Evolutionary conservation across 2,113 vertebrate species (phyloP).

Genomic region (Tringa solitaria): DNA sequence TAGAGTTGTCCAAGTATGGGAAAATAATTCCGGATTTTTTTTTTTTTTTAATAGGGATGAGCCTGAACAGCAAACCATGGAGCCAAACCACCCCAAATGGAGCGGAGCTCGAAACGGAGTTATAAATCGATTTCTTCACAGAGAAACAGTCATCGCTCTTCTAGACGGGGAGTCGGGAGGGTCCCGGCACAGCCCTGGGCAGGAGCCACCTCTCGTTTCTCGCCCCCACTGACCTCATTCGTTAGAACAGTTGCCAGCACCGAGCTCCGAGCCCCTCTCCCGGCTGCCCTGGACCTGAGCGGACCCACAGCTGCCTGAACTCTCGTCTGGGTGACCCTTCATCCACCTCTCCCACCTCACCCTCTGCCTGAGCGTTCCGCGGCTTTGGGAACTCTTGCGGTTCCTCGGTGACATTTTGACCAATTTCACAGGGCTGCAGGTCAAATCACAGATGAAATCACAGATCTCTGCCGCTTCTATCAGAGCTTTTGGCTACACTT

Average conservation of each 20-base stretch:
- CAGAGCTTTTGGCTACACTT: background rate
- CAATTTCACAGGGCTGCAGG: background rate
- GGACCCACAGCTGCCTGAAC: background rate
- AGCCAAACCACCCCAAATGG: background rate
- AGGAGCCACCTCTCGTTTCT: background rate
- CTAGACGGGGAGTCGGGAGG: background rate
- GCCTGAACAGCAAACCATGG: background rate
- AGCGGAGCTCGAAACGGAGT: background rate
- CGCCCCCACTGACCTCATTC: background rate
- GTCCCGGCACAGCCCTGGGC: background rate
- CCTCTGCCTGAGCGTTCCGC: background rate
- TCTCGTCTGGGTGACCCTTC: background rate
- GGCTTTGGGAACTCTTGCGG: background rate
- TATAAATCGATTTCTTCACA: background rate
- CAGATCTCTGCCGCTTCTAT: background rate
- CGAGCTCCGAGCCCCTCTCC: background rate
- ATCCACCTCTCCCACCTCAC: rapidly evolving
- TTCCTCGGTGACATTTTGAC: background rate
- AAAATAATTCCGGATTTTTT: background rate
- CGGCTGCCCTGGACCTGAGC: background rate
- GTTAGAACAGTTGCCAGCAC: background rate
- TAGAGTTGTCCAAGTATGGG: conserved; percentile 20
- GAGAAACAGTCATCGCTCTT: background rate
- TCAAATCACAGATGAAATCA: background rate
- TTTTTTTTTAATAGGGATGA: conserved; percentile 18